Percentiles rank a stretch among this genome's conserved stretches.
phyloP scores from a whole-genome alignment of 2,113 vertebrate species.

The Eurystomus gularis region DNA sequence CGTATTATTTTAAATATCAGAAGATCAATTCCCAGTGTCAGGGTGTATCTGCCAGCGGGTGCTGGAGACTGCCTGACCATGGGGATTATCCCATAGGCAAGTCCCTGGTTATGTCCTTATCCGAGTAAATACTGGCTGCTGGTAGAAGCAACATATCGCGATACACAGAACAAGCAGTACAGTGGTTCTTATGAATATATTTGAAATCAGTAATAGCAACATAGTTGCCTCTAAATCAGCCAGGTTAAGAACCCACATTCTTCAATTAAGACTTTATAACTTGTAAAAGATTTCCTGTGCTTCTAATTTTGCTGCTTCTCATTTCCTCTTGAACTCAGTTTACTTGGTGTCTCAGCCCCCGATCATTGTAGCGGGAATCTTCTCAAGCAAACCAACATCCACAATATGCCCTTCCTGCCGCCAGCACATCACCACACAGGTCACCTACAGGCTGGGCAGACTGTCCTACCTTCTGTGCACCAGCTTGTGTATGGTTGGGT shows the following conservation, averaged over 20 bases:
- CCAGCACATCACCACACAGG: slow-evolving; percentile 68
- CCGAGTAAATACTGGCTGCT: rapidly evolving
- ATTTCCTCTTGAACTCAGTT: background rate
- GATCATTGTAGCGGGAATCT: slow-evolving; percentile 60
- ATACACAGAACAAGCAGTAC: background rate
- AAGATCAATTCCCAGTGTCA: background rate
- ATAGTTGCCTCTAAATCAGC: background rate
- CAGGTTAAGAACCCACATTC: background rate
- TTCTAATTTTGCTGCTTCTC: background rate
- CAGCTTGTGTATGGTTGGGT: slow-evolving; percentile 59
- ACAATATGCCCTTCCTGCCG: slow-evolving; percentile 70
- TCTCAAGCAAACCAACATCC: slow-evolving; percentile 58
- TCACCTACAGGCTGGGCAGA: slow-evolving; percentile 53
- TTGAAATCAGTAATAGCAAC: background rate
- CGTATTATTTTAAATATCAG: background rate
- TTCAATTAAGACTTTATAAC: background rate
- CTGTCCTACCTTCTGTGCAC: slow-evolving; percentile 44
- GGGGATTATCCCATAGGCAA: background rate
- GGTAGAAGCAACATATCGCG: background rate
- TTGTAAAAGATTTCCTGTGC: background rate
- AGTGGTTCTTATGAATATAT: background rate
- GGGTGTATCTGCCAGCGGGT: background rate
- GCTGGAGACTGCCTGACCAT: background rate
- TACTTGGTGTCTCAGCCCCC: slow-evolving; percentile 58
- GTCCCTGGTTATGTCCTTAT: background rate